Conservation (phyloP, 2,888 invertebrate genomes). For the Craniophora ligustri region DNA sequence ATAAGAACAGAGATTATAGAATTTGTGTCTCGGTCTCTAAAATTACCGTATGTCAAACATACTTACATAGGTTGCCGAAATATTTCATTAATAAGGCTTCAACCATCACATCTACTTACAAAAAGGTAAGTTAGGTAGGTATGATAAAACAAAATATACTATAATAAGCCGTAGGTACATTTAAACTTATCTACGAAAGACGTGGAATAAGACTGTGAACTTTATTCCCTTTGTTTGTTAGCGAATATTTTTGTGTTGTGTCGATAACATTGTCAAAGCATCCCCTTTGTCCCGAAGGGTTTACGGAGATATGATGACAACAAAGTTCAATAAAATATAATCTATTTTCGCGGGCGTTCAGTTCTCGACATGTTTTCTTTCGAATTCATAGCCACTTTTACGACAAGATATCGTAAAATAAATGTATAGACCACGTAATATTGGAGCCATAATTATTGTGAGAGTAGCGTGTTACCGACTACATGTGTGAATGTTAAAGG, state of each 20-base stretch:
- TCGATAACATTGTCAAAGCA: conserved; percentile 74
- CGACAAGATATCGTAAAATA: conserved; percentile 37
- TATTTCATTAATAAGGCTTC: neutral
- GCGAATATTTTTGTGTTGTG: conserved; percentile 67
- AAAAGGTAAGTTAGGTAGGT: conserved; percentile 16
- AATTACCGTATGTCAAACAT: too few relatives aligned
- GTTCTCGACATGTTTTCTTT: conserved; percentile 48
- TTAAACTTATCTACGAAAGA: conserved; percentile 49
- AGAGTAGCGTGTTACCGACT: conserved; percentile 17
- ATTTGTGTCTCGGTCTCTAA: too few relatives aligned
- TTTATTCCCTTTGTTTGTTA: conserved; percentile 67
- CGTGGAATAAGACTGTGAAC: conserved; percentile 48
- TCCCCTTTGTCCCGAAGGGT: conserved; percentile 65
- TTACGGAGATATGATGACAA: conserved; percentile 70
- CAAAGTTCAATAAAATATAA: conserved; percentile 74
- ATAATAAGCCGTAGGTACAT: conserved; percentile 35
- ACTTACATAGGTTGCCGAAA: too few relatives aligned
- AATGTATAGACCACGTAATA: conserved; percentile 31
- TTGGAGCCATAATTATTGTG: conserved; percentile 26
- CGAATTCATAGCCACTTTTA: conserved; percentile 51
- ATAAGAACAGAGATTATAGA: too few relatives aligned
- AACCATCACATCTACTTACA: neutral
- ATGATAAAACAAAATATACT: conserved; percentile 31
- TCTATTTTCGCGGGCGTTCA: conserved; percentile 65
- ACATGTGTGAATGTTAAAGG: too few relatives aligned